phyloP scores from a whole-genome alignment of 2,113 vertebrate species.

The Dicrurus megarhynchus region DNA sequence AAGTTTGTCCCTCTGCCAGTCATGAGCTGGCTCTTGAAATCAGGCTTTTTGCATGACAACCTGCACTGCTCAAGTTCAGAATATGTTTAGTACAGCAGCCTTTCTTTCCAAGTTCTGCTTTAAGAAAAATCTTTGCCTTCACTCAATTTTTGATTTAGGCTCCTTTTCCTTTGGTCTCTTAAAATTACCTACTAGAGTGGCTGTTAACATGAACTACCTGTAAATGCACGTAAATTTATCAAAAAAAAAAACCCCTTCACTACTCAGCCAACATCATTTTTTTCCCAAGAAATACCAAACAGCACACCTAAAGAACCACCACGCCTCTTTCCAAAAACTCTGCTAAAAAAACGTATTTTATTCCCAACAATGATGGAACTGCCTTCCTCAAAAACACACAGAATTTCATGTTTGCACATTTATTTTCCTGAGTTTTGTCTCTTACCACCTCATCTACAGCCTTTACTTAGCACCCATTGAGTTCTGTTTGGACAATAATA shows the following conservation, averaged over 20 bases:
- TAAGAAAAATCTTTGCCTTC: neutral
- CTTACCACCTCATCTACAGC: conserved; percentile 5
- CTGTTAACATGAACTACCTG: neutral
- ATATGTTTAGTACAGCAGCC: fast-evolving
- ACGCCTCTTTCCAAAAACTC: neutral
- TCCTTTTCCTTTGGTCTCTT: neutral
- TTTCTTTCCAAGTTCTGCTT: neutral
- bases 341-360: neutral
- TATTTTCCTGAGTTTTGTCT: neutral
- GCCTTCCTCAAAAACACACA: neutral
- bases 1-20: neutral
- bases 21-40: neutral
- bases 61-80: neutral
- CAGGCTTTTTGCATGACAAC: neutral
- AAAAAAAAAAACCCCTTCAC: neutral
- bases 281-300: neutral
- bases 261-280: neutral
- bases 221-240: neutral
- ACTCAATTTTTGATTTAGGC: neutral
- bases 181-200: neutral
- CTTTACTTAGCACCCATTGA: neutral
- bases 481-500: neutral
- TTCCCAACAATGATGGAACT: neutral
- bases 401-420: neutral
- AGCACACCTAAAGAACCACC: neutral